Evolutionary conservation across 2,888 invertebrate genomes (phyloP).

Genomic region (Cerastis leucographa): DNA sequence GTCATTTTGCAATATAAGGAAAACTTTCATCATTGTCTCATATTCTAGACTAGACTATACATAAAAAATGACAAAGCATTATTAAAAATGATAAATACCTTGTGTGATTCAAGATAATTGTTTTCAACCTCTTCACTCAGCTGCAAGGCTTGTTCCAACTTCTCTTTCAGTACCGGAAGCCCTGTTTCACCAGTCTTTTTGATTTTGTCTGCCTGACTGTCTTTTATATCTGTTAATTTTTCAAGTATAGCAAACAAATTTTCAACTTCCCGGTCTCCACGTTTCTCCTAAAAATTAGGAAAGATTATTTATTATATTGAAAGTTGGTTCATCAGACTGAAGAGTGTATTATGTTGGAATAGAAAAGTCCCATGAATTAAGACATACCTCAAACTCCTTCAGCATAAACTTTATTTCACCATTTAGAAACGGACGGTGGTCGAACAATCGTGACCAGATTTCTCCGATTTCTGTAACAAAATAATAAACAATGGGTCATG

Average conservation of each 20-base stretch:
- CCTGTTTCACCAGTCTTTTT: conserved; percentile 91
- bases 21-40: conserved; percentile 13
- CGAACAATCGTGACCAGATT: conserved; percentile 96
- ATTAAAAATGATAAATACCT: conserved; percentile 75
- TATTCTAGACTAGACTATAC: not conserved
- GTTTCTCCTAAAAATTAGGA: conserved; percentile 92
- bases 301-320: not conserved
- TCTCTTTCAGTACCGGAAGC: conserved; percentile 91
- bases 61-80: conserved; percentile 12
- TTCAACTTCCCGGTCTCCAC: conserved; percentile 95
- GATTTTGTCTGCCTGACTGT: conserved; percentile 93
- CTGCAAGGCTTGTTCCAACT: conserved; percentile 92
- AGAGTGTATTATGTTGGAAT: not conserved
- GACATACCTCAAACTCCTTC: conserved; percentile 95
- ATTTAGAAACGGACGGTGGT: conserved; percentile 96
- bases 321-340: not conserved
- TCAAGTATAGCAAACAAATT: conserved; percentile 94
- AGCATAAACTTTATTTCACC: conserved; percentile 96
- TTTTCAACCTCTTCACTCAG: conserved; percentile 92
- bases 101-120: conserved; percentile 89
- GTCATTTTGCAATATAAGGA: not conserved
- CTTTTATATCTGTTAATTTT: conserved; percentile 94
- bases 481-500: conserved; percentile 41
- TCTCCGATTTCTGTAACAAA: conserved; percentile 93
- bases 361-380: not conserved